Conservation (phyloP, 2,113 vertebrate species). For the Pica pica region DNA sequence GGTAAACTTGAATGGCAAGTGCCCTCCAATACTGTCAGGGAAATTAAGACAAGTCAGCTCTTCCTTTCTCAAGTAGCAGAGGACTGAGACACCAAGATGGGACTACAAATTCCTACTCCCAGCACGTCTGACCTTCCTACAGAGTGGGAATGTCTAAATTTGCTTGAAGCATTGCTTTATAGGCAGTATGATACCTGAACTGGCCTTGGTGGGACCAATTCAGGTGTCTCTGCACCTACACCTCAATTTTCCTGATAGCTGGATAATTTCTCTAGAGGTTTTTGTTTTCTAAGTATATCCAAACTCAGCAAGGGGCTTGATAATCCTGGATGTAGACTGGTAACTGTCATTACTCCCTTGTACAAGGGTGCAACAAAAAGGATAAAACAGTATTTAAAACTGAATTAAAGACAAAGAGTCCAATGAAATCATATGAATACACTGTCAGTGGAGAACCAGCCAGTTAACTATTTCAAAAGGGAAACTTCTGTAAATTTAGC, state of each 20-base stretch:
- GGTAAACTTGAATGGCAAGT: neutral
- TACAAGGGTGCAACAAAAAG: neutral
- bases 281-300: neutral
- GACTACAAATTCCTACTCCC: neutral
- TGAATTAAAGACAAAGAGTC: neutral
- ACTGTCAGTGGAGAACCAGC: neutral
- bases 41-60: neutral
- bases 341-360: neutral
- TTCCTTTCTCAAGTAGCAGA: neutral
- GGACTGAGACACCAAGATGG: neutral
- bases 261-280: neutral
- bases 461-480: neutral
- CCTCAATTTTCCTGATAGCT: rapidly evolving
- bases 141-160: neutral
- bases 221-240: neutral
- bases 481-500: neutral
- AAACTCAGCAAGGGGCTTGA: neutral
- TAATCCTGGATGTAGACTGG: neutral
- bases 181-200: neutral
- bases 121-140: neutral
- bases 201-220: neutral
- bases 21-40: neutral
- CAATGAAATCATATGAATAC: neutral
- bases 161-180: neutral
- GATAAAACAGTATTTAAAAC: neutral